Conservation (phyloP, 2,797 vertebrate genomes). For the Kryptolebias ocellatus region DNA sequence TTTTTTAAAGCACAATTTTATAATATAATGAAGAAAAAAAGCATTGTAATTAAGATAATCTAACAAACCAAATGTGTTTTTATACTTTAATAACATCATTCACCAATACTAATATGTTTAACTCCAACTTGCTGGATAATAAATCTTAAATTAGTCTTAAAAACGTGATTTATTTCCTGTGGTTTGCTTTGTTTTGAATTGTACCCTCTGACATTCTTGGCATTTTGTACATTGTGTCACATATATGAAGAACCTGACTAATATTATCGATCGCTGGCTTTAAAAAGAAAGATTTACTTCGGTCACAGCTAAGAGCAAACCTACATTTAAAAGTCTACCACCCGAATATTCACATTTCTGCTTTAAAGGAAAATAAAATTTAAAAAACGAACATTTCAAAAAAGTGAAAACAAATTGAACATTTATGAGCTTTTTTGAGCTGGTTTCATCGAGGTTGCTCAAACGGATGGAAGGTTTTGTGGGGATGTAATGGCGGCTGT, state of each 20-base stretch:
- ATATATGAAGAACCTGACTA: constrained; percentile 27
- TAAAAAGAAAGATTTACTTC: constrained; percentile 25
- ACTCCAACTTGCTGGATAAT: too few species aligned
- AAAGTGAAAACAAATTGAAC: neutral
- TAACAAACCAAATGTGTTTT: too few species aligned
- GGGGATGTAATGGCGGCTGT: neutral
- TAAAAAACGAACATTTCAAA: neutral
- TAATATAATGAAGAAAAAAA: too few species aligned
- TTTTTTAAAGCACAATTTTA: too few species aligned
- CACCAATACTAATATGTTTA: too few species aligned
- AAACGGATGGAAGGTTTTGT: neutral
- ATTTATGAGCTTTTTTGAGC: neutral
- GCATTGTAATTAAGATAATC: too few species aligned
- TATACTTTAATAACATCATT: too few species aligned
- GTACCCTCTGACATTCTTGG: neutral
- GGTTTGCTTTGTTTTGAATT: neutral
- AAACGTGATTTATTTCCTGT: neutral
- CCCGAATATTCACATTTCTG: neutral
- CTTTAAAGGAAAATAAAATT: too few species aligned
- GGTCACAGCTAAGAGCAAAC: neutral
- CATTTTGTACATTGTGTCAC: too few species aligned
- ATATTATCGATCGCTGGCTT: constrained; percentile 49
- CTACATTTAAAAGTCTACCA: neutral
- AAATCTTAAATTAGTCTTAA: neutral
- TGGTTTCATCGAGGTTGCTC: neutral